Evolutionary conservation across 2,888 invertebrate genomes (phyloP).

Genomic region (Stictocephala bisonia): DNA sequence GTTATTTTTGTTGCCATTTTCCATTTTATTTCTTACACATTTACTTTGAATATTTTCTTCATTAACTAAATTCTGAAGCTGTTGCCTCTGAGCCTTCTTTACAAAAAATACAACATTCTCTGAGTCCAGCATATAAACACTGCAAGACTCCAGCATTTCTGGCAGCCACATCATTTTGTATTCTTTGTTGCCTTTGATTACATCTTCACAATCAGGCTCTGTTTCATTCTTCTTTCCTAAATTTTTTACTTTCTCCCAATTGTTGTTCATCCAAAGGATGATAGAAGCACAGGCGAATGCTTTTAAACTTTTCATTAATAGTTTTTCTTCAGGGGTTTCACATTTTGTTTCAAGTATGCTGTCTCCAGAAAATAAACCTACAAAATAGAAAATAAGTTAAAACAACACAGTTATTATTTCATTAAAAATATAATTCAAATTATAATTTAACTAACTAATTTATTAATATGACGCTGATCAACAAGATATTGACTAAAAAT

Average conservation of each 20-base stretch:
- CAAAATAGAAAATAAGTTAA: slow-evolving; percentile 16
- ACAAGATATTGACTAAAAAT: too few species aligned
- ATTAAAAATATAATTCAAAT: too few species aligned
- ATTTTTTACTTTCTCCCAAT: background rate
- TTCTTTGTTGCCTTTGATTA: slow-evolving; percentile 34
- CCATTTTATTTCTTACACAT: background rate
- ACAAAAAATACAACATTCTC: slow-evolving; percentile 39
- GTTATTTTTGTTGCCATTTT: too few species aligned
- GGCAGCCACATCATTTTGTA: slow-evolving; percentile 49
- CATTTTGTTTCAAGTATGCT: slow-evolving; percentile 35
- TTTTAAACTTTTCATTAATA: slow-evolving; percentile 39
- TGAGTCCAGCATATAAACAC: slow-evolving; percentile 31
- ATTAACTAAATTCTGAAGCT: slow-evolving; percentile 11
- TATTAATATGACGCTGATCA: too few species aligned
- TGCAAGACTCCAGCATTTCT: slow-evolving; percentile 32
- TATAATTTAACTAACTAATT: too few species aligned
- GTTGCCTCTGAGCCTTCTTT: slow-evolving; percentile 30
- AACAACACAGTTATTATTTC: too few species aligned
- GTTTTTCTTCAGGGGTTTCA: slow-evolving; percentile 42
- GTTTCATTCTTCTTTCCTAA: background rate
- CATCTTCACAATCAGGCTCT: slow-evolving; percentile 20
- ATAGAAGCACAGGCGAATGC: slow-evolving; percentile 40
- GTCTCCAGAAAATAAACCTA: slow-evolving; percentile 41
- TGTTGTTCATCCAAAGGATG: slow-evolving; percentile 41
- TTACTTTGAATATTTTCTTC: slow-evolving; percentile 10